phyloP scores from a whole-genome alignment of 2,797 vertebrate species.

The Gymnocypris eckloni region DNA sequence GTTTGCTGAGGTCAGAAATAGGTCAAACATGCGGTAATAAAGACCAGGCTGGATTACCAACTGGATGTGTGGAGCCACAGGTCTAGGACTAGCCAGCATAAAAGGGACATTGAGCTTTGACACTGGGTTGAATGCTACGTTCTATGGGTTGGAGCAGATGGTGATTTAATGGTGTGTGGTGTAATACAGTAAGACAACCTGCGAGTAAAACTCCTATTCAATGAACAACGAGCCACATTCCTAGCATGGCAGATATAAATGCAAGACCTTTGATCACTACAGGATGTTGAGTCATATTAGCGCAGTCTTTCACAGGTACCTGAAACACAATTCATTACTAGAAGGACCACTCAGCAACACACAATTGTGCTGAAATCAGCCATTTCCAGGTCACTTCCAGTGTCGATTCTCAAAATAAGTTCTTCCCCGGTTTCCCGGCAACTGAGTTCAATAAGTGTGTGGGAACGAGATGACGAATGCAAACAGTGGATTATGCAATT shows the following conservation, averaged over 20 bases:
- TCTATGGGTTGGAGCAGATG: constrained; percentile 72
- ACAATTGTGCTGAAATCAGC: constrained; percentile 39
- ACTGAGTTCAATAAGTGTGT: constrained; percentile 63
- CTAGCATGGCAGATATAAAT: not conserved
- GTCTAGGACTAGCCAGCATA: not conserved
- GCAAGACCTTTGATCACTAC: not conserved
- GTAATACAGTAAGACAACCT: constrained; percentile 67
- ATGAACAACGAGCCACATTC: constrained; percentile 43
- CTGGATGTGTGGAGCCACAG: not conserved
- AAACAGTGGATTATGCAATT: constrained; percentile 78
- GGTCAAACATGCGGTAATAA: constrained; percentile 17
- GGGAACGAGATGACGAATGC: constrained; percentile 69
- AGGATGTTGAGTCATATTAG: constrained; percentile 22
- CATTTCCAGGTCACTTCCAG: constrained; percentile 52
- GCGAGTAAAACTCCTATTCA: constrained; percentile 18
- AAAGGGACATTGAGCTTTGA: not conserved
- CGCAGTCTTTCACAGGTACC: not conserved
- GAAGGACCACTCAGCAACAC: constrained; percentile 11
- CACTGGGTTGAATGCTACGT: constrained; percentile 55
- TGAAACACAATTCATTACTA: not conserved
- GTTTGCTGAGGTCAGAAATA: not conserved
- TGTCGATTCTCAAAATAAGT: constrained; percentile 68
- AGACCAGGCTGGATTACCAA: constrained; percentile 32
- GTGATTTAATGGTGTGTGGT: constrained; percentile 72
- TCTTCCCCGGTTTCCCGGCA: constrained; percentile 69